phyloP scores from a whole-genome alignment of 2,113 vertebrate species.

The Antechinus flavipes region DNA sequence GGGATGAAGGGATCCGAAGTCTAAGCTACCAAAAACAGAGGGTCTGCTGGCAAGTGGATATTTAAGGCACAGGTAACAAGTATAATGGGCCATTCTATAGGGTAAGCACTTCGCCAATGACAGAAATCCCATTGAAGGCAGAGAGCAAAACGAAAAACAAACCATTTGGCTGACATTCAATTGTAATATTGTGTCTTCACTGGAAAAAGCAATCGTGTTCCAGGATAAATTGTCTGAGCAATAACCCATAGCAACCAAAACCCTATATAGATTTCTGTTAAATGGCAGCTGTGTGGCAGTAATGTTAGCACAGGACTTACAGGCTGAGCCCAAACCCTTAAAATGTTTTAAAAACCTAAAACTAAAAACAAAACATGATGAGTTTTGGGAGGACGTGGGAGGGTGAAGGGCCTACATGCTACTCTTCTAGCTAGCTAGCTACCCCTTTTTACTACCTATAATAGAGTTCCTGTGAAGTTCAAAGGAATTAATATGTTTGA shows the following conservation, averaged over 20 bases:
- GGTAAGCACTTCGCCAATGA: neutral
- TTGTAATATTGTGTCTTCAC: constrained; percentile 1
- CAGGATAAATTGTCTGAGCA: neutral
- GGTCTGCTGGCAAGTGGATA: constrained; percentile 1
- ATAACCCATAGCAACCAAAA: constrained; percentile 33
- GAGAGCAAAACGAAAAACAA: neutral
- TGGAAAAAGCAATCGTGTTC: constrained; percentile 12
- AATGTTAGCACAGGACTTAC: neutral
- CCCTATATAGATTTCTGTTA: neutral
- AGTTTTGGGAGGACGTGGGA: neutral
- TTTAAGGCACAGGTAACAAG: neutral
- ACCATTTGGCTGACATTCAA: neutral
- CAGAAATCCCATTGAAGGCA: neutral
- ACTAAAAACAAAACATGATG: neutral
- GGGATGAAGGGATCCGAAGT: neutral
- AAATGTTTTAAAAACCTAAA: constrained; percentile 19
- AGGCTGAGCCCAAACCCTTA: neutral
- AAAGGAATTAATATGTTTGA: neutral
- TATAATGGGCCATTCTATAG: neutral
- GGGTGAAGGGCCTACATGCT: neutral
- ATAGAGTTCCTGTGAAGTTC: neutral
- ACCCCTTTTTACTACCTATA: constrained; percentile 36
- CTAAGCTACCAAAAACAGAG: neutral
- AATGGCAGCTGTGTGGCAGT: neutral
- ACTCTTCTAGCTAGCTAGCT: constrained; percentile 1